A percentile compares a stretch with the other conserved stretches of the same genome.
Conservation (phyloP, 64 coral and sea anemone species). For the Montipora efflorescens region DNA sequence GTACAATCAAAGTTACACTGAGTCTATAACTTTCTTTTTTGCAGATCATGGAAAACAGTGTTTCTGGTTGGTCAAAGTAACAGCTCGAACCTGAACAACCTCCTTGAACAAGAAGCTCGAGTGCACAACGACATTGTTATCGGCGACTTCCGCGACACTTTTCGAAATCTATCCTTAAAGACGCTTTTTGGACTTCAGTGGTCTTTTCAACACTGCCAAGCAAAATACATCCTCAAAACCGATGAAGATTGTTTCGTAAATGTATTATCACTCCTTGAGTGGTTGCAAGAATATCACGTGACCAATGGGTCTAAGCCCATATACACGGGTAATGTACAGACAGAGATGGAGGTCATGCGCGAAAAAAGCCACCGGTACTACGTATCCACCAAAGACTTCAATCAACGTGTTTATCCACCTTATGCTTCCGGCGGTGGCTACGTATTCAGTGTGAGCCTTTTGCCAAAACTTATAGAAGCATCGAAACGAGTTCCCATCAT, state of each 20-base stretch:
- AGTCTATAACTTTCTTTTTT: background rate
- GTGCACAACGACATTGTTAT: slow-evolving; percentile 65
- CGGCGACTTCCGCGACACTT: slow-evolving; percentile 66
- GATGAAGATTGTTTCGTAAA: slow-evolving; percentile 77
- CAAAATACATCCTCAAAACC: slow-evolving; percentile 72
- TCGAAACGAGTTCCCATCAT: slow-evolving; percentile 12
- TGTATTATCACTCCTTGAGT: slow-evolving; percentile 54
- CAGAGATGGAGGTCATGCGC: slow-evolving; percentile 46
- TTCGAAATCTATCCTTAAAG: slow-evolving; percentile 54
- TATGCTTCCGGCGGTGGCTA: slow-evolving; percentile 64
- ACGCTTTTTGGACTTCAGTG: slow-evolving; percentile 52
- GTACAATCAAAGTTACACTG: background rate
- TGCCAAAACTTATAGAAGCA: slow-evolving; percentile 31
- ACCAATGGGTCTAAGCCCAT: slow-evolving; percentile 39
- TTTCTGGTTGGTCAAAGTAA: slow-evolving; percentile 65
- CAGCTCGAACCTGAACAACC: slow-evolving; percentile 50
- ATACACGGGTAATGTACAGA: slow-evolving; percentile 64
- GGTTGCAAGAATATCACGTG: slow-evolving; percentile 54
- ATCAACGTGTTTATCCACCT: slow-evolving; percentile 15
- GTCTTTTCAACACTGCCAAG: slow-evolving; percentile 36
- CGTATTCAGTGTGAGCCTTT: slow-evolving; percentile 46
- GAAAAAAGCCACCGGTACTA: slow-evolving; percentile 34
- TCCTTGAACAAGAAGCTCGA: slow-evolving; percentile 43
- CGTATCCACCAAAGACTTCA: slow-evolving; percentile 34
- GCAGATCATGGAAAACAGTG: slow-evolving; percentile 65